Evolutionary conservation across 2,113 vertebrate genomes (phyloP), one percentile per base, ranked within the genome.

Genomic region (Verasper variegatus): DNA sequence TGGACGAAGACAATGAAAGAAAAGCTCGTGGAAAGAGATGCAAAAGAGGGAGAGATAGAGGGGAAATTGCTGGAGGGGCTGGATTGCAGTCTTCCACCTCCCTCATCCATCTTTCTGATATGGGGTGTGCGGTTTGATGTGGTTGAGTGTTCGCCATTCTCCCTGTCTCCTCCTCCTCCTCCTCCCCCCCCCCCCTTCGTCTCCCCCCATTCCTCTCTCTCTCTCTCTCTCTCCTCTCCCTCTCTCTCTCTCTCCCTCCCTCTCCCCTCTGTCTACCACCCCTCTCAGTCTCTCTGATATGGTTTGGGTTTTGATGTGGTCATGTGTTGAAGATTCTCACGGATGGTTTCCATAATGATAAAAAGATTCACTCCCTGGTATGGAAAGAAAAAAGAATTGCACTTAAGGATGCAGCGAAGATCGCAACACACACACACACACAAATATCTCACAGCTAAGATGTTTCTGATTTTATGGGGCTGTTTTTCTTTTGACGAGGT

Each of bases 321-420:
- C 78, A 60, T 68, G 75, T 75, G 88, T 81, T 76, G 83, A 76
- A 85, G 91, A 88, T 91, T 90, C 87, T 89, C 90, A 90, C 64
- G 83, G 78, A 88, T 90, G 88, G 87, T 87, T 91, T 91, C 90
- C 86, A 91, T 91, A 87, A 91, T 2, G 88, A 90, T 90, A 83
- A 89, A 92, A 87, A 75, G 89, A 88, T 81, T 81, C 71, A 52
- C 78, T 84, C 72, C 73, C 73, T 62, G 56, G 26, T 75, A 74
- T 62, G 15, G 18, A 18, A 40, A 3, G 23, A 52, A 37, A 27
- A 3, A 86, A 78, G 86, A 83, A 56, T 61, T 58, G 40, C 60
- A 58, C 45, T 80, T 86, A 75, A 74, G 80, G 82, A 85, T 85
- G 71, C 65, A 9, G 26, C 27, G 26, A 42, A 52, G 69, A 67